Percentiles rank a stretch among this genome's conserved stretches.
phyloP scores from a whole-genome alignment of 2,797 vertebrate species.

The Huso huso region DNA sequence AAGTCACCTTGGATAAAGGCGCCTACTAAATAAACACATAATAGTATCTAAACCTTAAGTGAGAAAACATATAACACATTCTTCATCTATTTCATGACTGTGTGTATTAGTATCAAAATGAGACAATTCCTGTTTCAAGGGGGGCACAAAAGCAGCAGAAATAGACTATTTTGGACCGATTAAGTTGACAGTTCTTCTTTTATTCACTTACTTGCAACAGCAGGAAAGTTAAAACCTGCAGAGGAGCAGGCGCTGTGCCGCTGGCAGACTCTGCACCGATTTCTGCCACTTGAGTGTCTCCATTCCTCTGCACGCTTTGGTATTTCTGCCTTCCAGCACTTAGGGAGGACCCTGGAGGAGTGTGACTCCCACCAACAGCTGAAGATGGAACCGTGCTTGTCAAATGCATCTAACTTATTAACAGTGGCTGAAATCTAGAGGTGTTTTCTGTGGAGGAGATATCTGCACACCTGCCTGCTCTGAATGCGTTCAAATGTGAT shows the following conservation, averaged over 20 bases:
- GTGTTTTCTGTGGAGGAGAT: slow-evolving; percentile 1
- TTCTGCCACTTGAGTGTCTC: slow-evolving; percentile 40
- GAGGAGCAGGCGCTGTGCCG: slow-evolving; percentile 33
- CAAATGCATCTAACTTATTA: slow-evolving; percentile 18
- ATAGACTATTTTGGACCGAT: too few species aligned
- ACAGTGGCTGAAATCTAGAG: slow-evolving; percentile 9
- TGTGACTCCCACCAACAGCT: slow-evolving; percentile 34
- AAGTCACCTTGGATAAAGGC: too few species aligned
- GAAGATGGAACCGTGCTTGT: slow-evolving; percentile 25
- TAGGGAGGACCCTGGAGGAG: slow-evolving; percentile 5
- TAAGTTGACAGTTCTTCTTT: too few species aligned
- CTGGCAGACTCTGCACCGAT: slow-evolving; percentile 31
- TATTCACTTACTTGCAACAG: slow-evolving; percentile 28
- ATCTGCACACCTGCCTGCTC: slow-evolving; percentile 9
- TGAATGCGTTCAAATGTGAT: slow-evolving; percentile 1
- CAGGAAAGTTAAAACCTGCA: not conserved
- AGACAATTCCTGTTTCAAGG: too few species aligned
- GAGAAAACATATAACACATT: too few species aligned
- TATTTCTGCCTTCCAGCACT: slow-evolving; percentile 11
- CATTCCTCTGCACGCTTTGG: slow-evolving; percentile 16
- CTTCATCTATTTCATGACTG: too few species aligned
- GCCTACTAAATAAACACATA: too few species aligned
- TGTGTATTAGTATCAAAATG: too few species aligned
- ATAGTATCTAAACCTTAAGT: too few species aligned
- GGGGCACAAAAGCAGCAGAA: too few species aligned